A percentile compares a stretch with the other conserved stretches of the same genome.
Evolutionary conservation across 2,888 invertebrate genomes (phyloP).

Genomic region (Cephalotes varians): DNA sequence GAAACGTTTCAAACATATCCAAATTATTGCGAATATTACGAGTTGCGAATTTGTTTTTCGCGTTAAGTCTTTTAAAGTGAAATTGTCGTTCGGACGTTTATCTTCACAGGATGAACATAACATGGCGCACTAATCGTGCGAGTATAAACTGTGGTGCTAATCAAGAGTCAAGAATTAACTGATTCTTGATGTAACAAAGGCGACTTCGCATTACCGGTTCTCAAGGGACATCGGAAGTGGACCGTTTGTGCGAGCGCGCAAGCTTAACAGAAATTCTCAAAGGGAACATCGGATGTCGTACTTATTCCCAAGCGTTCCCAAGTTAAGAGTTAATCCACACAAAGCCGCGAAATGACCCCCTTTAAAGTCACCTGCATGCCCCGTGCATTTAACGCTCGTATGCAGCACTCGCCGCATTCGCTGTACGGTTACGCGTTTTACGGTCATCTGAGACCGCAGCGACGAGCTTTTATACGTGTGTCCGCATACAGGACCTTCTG

Average conservation of each 20-base stretch:
- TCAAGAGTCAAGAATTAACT: conserved; percentile 23
- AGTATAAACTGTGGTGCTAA: conserved; percentile 18
- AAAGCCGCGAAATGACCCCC: conserved; percentile 67
- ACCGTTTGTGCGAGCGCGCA: conserved; percentile 59
- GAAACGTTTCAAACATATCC: background rate
- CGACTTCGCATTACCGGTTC: conserved; percentile 52
- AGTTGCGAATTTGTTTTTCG: background rate
- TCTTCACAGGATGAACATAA: background rate
- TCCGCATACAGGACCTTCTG: background rate
- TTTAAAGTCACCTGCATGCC: conserved; percentile 56
- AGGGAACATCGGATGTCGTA: conserved; percentile 60
- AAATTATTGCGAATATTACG: background rate
- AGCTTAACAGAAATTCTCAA: conserved; percentile 63
- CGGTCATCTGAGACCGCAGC: conserved; percentile 25
- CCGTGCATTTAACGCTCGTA: conserved; percentile 37
- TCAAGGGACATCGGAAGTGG: conserved; percentile 63
- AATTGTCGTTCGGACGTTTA: background rate
- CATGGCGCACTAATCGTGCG: conserved; percentile 20
- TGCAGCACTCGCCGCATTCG: conserved; percentile 31
- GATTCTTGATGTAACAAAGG: conserved; percentile 46
- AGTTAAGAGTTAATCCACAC: conserved; percentile 72
- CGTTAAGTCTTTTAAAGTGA: background rate
- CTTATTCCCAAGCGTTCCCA: conserved; percentile 1
- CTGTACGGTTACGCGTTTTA: conserved; percentile 28
- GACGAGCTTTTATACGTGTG: conserved; percentile 6